Conservation (phyloP, 2,797 vertebrate genomes). For the Hydrolagus colliei region DNA sequence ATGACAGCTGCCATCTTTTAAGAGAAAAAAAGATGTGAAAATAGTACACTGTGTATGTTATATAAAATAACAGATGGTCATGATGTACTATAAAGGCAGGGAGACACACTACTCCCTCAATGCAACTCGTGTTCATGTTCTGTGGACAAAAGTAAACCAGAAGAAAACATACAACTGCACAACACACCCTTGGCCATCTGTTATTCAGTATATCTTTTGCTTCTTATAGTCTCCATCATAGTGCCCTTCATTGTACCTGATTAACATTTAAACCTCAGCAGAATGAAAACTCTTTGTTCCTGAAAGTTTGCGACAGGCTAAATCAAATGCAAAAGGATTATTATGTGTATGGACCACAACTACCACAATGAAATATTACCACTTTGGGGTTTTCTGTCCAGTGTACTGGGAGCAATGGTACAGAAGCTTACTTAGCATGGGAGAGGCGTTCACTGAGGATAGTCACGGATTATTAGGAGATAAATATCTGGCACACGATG, state of each 20-base stretch:
- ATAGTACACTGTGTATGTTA: background rate
- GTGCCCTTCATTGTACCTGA: background rate
- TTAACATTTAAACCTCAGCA: too few species aligned
- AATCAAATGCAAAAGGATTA: background rate
- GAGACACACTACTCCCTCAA: background rate
- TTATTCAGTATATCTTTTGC: background rate
- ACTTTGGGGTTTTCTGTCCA: background rate
- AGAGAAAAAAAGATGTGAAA: background rate
- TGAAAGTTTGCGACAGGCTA: too few species aligned
- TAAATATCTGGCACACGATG: background rate
- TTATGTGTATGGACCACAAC: background rate
- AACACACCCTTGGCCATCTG: background rate
- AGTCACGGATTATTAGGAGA: background rate
- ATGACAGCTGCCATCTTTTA: too few species aligned
- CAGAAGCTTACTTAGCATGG: background rate
- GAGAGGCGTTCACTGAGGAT: background rate
- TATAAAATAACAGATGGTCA: background rate
- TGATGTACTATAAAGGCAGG: background rate
- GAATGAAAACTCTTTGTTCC: too few species aligned
- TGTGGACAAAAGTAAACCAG: background rate
- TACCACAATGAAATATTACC: conserved; percentile 1
- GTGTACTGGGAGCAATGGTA: background rate
- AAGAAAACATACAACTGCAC: background rate
- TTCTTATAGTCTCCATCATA: background rate
- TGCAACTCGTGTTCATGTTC: background rate